Evolutionary conservation across 2,888 invertebrate species (phyloP).

Genomic region (Thecocarcelia acutangulata): DNA sequence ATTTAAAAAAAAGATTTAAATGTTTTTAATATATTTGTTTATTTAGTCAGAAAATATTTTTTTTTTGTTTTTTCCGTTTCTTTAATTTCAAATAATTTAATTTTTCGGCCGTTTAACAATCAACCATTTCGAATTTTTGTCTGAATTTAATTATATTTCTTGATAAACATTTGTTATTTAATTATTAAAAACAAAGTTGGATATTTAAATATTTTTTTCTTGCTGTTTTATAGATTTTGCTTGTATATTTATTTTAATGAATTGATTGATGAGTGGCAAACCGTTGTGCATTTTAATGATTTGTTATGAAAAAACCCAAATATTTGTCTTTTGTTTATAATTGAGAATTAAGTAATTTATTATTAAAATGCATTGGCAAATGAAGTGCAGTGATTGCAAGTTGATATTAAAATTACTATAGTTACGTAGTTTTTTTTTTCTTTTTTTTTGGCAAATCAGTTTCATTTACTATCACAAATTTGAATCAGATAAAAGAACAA

Average conservation of each 20-base stretch:
- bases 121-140: constrained; percentile 22
- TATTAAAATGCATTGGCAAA: neutral
- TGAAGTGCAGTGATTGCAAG: no score
- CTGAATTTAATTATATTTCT: constrained; percentile 25
- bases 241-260: constrained; percentile 8
- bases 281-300: constrained; percentile 39
- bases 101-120: neutral
- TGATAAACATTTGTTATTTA: constrained; percentile 35
- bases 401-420: no score
- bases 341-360: neutral
- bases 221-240: constrained; percentile 8
- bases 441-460: no score
- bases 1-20: constrained; percentile 5
- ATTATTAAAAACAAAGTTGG: constrained; percentile 1
- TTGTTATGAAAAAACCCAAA: constrained; percentile 19
- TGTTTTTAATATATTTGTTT: constrained; percentile 23
- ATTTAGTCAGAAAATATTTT: neutral
- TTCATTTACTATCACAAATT: no score
- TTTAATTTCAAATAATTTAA: constrained; percentile 1
- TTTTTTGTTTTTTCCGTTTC: neutral
- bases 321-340: constrained; percentile 1
- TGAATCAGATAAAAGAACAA: no score
- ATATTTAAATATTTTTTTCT: constrained; percentile 28
- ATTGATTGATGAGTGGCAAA: constrained; percentile 60
- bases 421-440: no score